Evolutionary conservation across 92 coral and sea anemone species (phyloP).

Genomic region (Porites lobata): DNA sequence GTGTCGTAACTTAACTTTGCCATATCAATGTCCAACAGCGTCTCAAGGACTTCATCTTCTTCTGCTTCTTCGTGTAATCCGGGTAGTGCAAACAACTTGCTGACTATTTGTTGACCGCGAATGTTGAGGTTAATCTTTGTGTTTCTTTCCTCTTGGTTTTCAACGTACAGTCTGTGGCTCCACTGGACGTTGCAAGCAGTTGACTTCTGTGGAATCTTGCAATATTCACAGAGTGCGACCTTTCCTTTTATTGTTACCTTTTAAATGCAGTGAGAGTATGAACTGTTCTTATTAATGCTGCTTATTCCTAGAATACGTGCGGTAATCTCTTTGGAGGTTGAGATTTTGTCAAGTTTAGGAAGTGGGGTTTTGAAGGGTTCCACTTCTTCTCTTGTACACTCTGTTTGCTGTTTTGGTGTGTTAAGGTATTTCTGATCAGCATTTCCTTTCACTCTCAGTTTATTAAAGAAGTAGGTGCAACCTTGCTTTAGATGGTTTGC

Average conservation of each 20-base stretch:
- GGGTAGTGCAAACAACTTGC: constrained; percentile 66
- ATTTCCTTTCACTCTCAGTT: constrained; percentile 53
- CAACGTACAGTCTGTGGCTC: constrained; percentile 60
- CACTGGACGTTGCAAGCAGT: constrained; percentile 65
- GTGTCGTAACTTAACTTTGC: constrained; percentile 63
- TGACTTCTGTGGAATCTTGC: constrained; percentile 66
- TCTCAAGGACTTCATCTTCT: constrained; percentile 64
- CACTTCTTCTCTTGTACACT: constrained; percentile 67
- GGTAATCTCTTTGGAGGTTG: constrained; percentile 69
- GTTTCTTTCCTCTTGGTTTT: constrained; percentile 30
- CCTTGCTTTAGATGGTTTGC: constrained; percentile 62
- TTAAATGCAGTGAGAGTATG: constrained; percentile 70
- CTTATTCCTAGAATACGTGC: constrained; percentile 67
- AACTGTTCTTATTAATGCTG: constrained; percentile 62
- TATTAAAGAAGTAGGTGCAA: constrained; percentile 63
- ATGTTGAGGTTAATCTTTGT: constrained; percentile 58
- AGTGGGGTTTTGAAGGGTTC: constrained; percentile 74
- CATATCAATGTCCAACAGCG: constrained; percentile 49
- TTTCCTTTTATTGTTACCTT: constrained; percentile 79
- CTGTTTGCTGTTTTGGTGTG: constrained; percentile 70
- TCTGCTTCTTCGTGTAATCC: constrained; percentile 50
- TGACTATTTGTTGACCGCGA: constrained; percentile 57
- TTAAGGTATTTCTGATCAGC: constrained; percentile 63
- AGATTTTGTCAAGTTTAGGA: constrained; percentile 59
- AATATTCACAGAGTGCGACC: constrained; percentile 61